Base-by-base conservation (phyloP, 1,140 invertebrate genomes). In the Drosophila burlai region DNA sequence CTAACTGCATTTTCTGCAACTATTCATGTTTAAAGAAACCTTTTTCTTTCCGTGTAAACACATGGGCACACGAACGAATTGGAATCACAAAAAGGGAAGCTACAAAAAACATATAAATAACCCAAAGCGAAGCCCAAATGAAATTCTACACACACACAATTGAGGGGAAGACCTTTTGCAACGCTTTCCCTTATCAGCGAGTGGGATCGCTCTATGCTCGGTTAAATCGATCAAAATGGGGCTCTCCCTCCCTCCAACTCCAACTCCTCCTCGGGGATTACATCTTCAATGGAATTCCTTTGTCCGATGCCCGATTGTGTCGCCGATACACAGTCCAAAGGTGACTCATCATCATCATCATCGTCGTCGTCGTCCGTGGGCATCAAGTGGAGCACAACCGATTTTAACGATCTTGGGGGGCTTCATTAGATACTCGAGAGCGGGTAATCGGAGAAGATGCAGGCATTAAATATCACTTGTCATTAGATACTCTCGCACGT, bases 281-380 rank as follows among this genome's bases (percentile, higher is more conserved):
- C 77, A 83, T 83, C 84, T 81, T 84, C 73, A 83, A 81, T 89
- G 84, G 84, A 81, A 87, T 87, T 83, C 52, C 84, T 89, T 87
- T 87, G 84, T 87, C 71, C 31, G n/a, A 73, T 16, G 43, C 42
- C 52, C 46, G 45, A 50, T 47, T 50, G 2, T 61, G 61, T 69
- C 64, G 61, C 73, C 73, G 61, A 61, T 82, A 43, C 45, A 40
- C 65, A 66, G 21, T 43, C 31, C 21, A 38, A 50, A 67, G 65
- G 74, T 89, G 84, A 89, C 81, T 89, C 84, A 89, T 89, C 69
- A 57, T 76, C 79, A 72, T 50, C 46, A 21, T 13, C 49, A 0
- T 18, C 50, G 4, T 18, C 15, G 47, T 76, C n/a, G 16, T 31
- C 11, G 18, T 16, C 11, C 24, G 45, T 31, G 54, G 40, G 24